phyloP scores from a whole-genome alignment of 2,888 invertebrate genomes.

The Xestia ashworthii region DNA sequence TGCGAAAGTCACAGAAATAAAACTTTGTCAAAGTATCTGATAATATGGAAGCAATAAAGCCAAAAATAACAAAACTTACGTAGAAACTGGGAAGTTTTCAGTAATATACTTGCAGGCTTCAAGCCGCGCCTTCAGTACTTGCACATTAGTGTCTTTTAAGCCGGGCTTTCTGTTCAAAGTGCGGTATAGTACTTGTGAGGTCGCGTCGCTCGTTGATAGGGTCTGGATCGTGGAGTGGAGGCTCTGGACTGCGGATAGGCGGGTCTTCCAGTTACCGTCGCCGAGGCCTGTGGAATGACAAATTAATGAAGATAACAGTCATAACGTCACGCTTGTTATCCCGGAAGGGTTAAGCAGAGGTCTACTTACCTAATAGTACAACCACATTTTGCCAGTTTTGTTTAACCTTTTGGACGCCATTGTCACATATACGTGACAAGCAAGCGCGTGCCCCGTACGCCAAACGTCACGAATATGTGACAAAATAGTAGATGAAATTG shows the following conservation, averaged over 20 bases:
- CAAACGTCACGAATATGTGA: too few relatives aligned
- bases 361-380: too few relatives aligned
- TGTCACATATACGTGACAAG: too few relatives aligned
- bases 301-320: background rate
- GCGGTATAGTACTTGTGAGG: slow-evolving; percentile 94
- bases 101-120: slow-evolving; percentile 95
- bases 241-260: slow-evolving; percentile 94
- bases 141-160: slow-evolving; percentile 97
- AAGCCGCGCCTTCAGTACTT: slow-evolving; percentile 95
- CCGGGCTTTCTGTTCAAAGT: slow-evolving; percentile 96
- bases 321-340: too few relatives aligned
- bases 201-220: slow-evolving; percentile 91
- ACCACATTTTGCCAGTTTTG: too few relatives aligned
- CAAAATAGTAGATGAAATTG: too few relatives aligned
- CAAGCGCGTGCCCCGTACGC: too few relatives aligned
- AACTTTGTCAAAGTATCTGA: too few relatives aligned
- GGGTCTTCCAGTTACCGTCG: slow-evolving; percentile 96
- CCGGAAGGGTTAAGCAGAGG: too few relatives aligned
- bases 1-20: too few relatives aligned
- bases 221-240: slow-evolving; percentile 91
- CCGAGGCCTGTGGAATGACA: slow-evolving; percentile 88
- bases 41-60: too few relatives aligned
- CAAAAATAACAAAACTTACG: slow-evolving; percentile 79
- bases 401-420: too few relatives aligned
- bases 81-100: slow-evolving; percentile 93